Conservation (phyloP, 1,140 invertebrate genomes). For the Drosophila mayri region DNA sequence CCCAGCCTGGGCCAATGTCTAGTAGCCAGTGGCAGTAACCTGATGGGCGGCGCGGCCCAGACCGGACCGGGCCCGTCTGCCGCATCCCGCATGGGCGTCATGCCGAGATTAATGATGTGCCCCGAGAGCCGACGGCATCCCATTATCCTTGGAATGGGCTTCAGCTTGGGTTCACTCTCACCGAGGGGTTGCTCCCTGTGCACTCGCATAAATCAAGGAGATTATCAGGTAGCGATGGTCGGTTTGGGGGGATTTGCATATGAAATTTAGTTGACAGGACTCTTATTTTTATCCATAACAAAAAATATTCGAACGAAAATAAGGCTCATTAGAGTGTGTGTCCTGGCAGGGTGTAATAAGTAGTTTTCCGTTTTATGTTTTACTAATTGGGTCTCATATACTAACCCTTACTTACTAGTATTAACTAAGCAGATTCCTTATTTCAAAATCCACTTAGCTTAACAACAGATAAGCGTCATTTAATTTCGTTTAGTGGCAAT, state of each 20-base stretch:
- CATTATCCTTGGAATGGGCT: conserved; percentile 53
- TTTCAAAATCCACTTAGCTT: neutral
- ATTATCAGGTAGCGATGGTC: conserved; percentile 78
- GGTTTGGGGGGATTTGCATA: conserved; percentile 69
- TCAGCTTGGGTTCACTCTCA: conserved; percentile 13
- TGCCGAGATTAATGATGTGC: conserved; percentile 71
- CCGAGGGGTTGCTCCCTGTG: conserved; percentile 39
- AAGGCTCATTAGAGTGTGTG: conserved; percentile 10
- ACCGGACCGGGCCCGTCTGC: conserved; percentile 6
- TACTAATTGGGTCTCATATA: too few relatives aligned
- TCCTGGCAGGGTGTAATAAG: neutral
- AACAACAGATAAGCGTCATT: neutral
- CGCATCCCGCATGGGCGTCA: conserved; percentile 63
- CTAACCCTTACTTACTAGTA: too few relatives aligned
- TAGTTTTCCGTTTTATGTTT: neutral
- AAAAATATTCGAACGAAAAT: conserved; percentile 1
- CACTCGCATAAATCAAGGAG: conserved; percentile 74
- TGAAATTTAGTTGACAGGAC: conserved; percentile 75
- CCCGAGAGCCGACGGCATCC: conserved; percentile 43
- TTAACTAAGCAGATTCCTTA: neutral
- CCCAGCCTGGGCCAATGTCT: conserved; percentile 34
- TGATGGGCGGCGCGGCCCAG: conserved; percentile 1
- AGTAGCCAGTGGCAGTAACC: conserved; percentile 18
- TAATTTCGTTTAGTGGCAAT: neutral
- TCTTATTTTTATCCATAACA: conserved; percentile 19